Evolutionary conservation across 1,140 invertebrate genomes (phyloP).

Genomic region (Coptotermes formosanus): DNA sequence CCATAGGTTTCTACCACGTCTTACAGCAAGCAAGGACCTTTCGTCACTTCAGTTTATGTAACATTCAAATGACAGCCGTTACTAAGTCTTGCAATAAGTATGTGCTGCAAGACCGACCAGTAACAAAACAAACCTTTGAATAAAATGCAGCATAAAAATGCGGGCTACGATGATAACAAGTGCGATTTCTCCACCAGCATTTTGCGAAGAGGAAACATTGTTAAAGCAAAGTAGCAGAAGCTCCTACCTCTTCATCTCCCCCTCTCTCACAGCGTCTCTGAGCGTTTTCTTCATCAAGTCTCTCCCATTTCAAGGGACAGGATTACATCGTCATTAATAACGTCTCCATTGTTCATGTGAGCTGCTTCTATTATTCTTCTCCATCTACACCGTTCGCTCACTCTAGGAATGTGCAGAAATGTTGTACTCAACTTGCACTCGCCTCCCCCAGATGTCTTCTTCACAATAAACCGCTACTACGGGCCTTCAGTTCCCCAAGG

Average conservation of each 20-base stretch:
- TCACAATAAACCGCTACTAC: neutral
- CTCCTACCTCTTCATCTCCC: neutral
- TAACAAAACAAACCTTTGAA: neutral
- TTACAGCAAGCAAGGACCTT: too few relatives aligned
- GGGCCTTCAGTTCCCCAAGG: neutral
- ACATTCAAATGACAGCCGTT: too few relatives aligned
- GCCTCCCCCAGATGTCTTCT: neutral
- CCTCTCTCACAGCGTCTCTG: neutral
- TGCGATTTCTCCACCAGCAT: neutral
- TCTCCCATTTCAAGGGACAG: slow-evolving; percentile 13
- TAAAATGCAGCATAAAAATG: neutral
- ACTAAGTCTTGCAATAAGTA: too few relatives aligned
- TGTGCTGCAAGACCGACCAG: too few relatives aligned
- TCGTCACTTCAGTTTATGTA: too few relatives aligned
- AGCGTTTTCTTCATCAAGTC: slow-evolving; percentile 13
- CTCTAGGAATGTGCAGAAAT: neutral
- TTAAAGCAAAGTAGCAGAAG: slow-evolving; percentile 1
- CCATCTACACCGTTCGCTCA: neutral
- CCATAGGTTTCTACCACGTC: too few relatives aligned
- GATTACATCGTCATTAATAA: slow-evolving; percentile 17
- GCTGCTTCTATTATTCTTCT: slow-evolving; percentile 5
- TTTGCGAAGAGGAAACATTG: neutral
- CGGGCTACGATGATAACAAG: neutral
- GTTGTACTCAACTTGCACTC: neutral
- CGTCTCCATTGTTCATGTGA: slow-evolving; percentile 9